Percentiles rank a stretch among this genome's conserved stretches.
Evolutionary conservation across 2,113 vertebrate species (phyloP).

Genomic region (Speoplatyrhinus poulsoni): DNA sequence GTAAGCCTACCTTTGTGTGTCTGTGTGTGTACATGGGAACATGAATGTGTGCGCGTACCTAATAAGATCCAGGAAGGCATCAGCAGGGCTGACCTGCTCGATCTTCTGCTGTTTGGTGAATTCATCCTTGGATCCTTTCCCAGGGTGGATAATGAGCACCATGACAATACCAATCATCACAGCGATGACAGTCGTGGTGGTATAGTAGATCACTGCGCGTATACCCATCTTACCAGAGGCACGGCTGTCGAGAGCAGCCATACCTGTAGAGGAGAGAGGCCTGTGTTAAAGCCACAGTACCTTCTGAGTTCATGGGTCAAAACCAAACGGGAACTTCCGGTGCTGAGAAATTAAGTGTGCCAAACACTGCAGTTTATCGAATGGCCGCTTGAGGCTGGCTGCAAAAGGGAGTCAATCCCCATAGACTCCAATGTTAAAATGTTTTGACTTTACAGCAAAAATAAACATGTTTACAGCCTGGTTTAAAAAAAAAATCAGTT

Average conservation of each 20-base stretch:
- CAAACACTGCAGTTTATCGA: too few species aligned
- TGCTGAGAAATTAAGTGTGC: too few species aligned
- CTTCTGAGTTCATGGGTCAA: too few species aligned
- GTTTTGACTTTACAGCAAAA: too few species aligned
- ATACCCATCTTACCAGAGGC: constrained; percentile 96
- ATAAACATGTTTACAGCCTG: too few species aligned
- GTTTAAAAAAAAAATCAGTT: too few species aligned
- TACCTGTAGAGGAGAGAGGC: constrained; percentile 74
- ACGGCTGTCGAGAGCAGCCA: constrained; percentile 93
- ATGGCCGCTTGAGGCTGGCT: too few species aligned
- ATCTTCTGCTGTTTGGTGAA: constrained; percentile 86
- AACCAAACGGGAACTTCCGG: too few species aligned
- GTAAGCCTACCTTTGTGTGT: not conserved
- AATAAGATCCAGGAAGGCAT: constrained; percentile 96
- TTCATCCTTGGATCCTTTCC: constrained; percentile 90
- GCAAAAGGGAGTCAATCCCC: too few species aligned
- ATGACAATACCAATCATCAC: constrained; percentile 95
- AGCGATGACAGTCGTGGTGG: constrained; percentile 92
- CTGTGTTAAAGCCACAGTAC: not conserved
- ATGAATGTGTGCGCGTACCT: constrained; percentile 72
- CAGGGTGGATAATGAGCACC: constrained; percentile 95
- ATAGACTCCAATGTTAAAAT: too few species aligned
- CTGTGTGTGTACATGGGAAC: not conserved
- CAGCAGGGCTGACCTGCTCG: constrained; percentile 87
- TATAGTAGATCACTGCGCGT: constrained; percentile 93